These are phyloP conservation scores for Battus philenor DNA, from an alignment of 1,140 invertebrate genomes.

Conservation along the genomic window DNA sequence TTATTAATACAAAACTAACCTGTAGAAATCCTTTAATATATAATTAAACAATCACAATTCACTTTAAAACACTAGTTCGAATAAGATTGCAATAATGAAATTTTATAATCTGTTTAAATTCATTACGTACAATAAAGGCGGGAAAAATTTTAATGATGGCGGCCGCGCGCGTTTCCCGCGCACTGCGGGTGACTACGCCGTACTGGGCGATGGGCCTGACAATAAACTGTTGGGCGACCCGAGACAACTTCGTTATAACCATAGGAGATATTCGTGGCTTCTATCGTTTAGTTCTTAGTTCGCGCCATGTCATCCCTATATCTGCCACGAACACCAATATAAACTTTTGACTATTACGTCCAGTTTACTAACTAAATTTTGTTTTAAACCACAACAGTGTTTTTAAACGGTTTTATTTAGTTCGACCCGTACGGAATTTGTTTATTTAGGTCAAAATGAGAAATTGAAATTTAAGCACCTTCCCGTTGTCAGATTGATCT, in stretches of 20 bases:
- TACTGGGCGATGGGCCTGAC: slow-evolving; percentile 30
- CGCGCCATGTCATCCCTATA: too few species aligned
- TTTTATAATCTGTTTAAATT: slow-evolving; percentile 6
- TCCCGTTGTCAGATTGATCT: too few species aligned
- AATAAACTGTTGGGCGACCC: slow-evolving; percentile 48
- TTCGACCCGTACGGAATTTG: too few species aligned
- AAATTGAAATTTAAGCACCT: too few species aligned
- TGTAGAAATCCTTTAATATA: background rate
- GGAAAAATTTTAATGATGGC: slow-evolving; percentile 25
- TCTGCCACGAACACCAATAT: too few species aligned
- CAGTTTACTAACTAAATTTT: too few species aligned
- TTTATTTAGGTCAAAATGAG: too few species aligned
- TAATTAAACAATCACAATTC: background rate
- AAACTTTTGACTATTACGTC: too few species aligned
- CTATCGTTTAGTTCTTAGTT: too few species aligned
- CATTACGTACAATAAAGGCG: slow-evolving; percentile 21
- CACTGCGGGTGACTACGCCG: slow-evolving; percentile 31
- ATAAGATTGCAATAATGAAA: background rate
- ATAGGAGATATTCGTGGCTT: slow-evolving; percentile 21
- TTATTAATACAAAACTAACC: background rate
- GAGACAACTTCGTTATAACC: slow-evolving; percentile 27
- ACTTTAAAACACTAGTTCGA: slow-evolving; percentile 2
- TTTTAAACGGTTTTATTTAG: too few species aligned
- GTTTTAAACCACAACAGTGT: too few species aligned
- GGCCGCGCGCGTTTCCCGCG: slow-evolving; percentile 35